Percentiles rank a stretch among this genome's conserved stretches.
Evolutionary conservation across 2,113 vertebrate species (phyloP).

Genomic region (Heterotilapia buettikoferi): DNA sequence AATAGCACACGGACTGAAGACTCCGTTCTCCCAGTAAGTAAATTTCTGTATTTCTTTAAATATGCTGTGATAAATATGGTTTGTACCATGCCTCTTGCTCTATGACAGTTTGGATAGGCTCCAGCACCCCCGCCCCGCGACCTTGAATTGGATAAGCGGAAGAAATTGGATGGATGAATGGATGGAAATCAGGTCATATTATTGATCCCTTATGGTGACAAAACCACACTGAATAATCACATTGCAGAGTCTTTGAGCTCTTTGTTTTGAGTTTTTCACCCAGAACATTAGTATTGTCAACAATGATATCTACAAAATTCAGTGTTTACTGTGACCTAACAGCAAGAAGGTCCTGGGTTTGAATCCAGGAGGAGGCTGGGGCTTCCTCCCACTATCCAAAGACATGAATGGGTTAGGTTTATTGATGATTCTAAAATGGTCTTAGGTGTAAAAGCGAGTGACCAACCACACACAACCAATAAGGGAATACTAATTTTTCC

Average conservation of each 20-base stretch:
- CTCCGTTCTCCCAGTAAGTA: constrained; percentile 68
- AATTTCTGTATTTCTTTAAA: background rate
- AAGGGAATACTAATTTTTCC: background rate
- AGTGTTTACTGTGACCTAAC: background rate
- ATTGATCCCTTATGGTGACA: background rate
- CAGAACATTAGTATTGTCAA: background rate
- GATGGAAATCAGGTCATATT: background rate
- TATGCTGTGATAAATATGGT: background rate
- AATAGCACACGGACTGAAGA: constrained; percentile 70
- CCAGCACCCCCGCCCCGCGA: background rate
- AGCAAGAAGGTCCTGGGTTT: background rate
- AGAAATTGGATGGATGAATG: background rate
- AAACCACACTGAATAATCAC: background rate
- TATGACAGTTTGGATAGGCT: background rate
- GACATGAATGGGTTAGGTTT: background rate
- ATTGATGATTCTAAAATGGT: background rate
- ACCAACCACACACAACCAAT: background rate
- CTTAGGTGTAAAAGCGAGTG: background rate
- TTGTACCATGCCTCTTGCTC: background rate
- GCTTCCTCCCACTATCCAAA: background rate
- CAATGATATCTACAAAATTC: background rate
- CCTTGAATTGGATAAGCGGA: background rate
- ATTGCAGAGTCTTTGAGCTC: background rate
- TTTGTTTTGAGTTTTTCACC: background rate
- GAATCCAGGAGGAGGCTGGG: background rate